Evolutionary conservation across 2,113 vertebrate species (phyloP).

Genomic region (Hyla sarda): DNA sequence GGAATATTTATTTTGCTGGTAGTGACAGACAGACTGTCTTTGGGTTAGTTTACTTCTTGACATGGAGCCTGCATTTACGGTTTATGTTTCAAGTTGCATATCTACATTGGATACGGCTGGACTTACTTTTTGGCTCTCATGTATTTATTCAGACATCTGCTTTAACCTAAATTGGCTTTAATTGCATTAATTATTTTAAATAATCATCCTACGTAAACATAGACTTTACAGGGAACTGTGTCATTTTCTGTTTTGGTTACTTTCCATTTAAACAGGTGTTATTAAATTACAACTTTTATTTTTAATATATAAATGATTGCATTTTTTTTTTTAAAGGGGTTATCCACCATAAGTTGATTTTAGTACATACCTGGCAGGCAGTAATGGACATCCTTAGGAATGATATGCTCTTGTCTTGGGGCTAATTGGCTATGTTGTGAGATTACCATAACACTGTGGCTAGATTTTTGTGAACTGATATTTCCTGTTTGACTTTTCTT

Average conservation of each 20-base stretch:
- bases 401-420: too few species aligned
- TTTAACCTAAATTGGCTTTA: too few species aligned
- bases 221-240: neutral
- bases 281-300: neutral
- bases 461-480: too few species aligned
- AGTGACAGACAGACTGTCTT: constrained; percentile 30
- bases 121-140: constrained; percentile 32
- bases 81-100: constrained; percentile 36
- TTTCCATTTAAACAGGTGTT: neutral
- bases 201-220: neutral
- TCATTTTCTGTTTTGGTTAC: neutral
- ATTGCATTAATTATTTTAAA: constrained; percentile 29
- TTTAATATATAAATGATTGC: too few species aligned
- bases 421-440: too few species aligned
- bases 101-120: neutral
- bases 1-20: constrained; percentile 30
- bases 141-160: neutral
- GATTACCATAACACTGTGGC: too few species aligned
- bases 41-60: constrained; percentile 41
- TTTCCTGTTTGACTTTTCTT: too few species aligned
- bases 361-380: too few species aligned
- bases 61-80: constrained; percentile 12
- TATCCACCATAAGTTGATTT: too few species aligned
- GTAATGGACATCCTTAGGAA: too few species aligned
- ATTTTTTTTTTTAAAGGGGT: too few species aligned